These are phyloP conservation scores for Calyptommatus sinebrachiatus DNA, from an alignment of 2,113 vertebrate species.

Conservation along the genomic window DNA sequence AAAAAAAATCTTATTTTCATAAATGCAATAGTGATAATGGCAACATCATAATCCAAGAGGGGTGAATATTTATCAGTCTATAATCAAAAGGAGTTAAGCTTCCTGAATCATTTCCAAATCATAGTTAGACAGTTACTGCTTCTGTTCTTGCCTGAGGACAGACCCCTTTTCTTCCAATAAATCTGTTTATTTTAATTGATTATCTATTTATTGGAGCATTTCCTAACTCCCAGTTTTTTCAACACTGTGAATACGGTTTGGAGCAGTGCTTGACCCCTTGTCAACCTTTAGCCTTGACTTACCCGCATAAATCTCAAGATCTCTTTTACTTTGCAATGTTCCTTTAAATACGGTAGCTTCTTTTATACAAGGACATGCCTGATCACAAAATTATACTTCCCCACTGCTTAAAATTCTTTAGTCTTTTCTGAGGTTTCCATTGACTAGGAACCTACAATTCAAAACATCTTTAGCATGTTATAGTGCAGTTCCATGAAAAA, in stretches of 20 bases:
- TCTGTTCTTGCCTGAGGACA: background rate
- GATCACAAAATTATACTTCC: background rate
- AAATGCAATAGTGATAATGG: no score
- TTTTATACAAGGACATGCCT: background rate
- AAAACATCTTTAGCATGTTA: fast-evolving
- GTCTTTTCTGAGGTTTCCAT: fast-evolving
- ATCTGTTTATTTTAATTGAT: background rate
- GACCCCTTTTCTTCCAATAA: background rate
- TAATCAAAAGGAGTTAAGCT: no score
- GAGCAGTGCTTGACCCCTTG: constrained; percentile 25
- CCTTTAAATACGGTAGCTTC: background rate
- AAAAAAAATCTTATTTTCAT: no score
- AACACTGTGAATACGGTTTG: fast-evolving
- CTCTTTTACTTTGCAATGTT: constrained; percentile 29
- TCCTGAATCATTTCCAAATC: no score
- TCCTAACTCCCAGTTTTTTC: background rate
- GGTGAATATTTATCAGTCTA: no score
- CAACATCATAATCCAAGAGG: no score
- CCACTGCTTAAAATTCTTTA: background rate
- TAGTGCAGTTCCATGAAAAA: background rate
- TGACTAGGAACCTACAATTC: fast-evolving
- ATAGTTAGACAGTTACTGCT: background rate
- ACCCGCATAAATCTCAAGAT: constrained; percentile 33
- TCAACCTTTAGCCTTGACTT: constrained; percentile 39
- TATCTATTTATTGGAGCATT: background rate